Base-by-base conservation (phyloP, 2,888 invertebrate genomes). In the Hydrotaea cyrtoneurina region DNA sequence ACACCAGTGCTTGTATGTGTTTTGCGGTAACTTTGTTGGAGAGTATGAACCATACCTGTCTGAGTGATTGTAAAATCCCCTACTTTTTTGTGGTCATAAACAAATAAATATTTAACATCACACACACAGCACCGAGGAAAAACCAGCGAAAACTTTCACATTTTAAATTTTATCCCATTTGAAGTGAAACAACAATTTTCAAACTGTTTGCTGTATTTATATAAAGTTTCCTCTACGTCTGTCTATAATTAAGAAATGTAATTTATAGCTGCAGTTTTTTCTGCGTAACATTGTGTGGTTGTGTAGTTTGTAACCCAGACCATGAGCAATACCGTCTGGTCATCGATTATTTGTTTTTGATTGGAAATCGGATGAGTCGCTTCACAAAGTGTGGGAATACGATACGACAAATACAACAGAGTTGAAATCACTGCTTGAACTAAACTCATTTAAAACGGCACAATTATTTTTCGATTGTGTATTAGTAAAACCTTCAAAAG, bases 41-140 rank as follows among this genome's bases (percentile, higher is more conserved):
- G 31, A 2, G 13, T 57, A 5, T 23, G 57, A n/a, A 23, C 57
- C 19, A 7, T 23, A 21, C 10, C 0, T 55, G 21, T 21, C 55
- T 55, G 55, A 59, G 59, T 59, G 59, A 59, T 23, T 11, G 26
- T 15, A 59, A 26, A 59, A 59, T 13, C 11, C 59, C 15, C 13
- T 59, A 10, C 59, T 15, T 59, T 59, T 26, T 19, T 59, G 59
- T 59, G 59, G 59, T 59, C 59, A 59, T 13, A 59, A 59, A 26
- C 59, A 59, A 23, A 55, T 59, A 59, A 23, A 23, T 59, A 19
- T 59, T 26, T 26, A 59, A 23, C 15, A 26, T 59, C 19, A 15
- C 19, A 19, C 17, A 1, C 23, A 5, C 23, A 59, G 7, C 23
- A 26, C 13, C 15, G 15, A 26, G 31, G 31, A 31, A 31, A 31